phyloP scores from a whole-genome alignment of 1,140 invertebrate genomes.

The Pogonomyrmex californicus region DNA sequence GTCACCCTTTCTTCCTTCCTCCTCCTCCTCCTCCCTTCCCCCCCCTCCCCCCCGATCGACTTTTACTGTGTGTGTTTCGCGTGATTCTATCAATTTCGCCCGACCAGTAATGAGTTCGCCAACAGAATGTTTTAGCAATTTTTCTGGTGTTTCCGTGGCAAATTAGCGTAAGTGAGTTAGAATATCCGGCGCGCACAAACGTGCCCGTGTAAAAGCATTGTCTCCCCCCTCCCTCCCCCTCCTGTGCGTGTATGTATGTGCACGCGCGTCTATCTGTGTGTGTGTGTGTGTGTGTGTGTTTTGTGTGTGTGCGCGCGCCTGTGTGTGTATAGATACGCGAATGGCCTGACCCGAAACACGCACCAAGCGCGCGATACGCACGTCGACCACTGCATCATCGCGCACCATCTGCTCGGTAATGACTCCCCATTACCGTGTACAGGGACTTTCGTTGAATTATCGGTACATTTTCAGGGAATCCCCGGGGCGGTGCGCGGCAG shows the following conservation, averaged over 20 bases:
- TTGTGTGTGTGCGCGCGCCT: not conserved
- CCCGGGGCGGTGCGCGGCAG: constrained; percentile 42
- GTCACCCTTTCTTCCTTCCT: too few species aligned
- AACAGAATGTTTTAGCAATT: constrained; percentile 69
- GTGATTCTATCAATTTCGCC: constrained; percentile 68
- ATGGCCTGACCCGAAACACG: constrained; percentile 80
- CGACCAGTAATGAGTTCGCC: constrained; percentile 68
- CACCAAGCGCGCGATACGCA: constrained; percentile 81
- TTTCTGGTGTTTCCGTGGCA: constrained; percentile 72
- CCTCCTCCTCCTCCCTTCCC: too few species aligned
- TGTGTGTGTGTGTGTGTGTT: constrained; percentile 21
- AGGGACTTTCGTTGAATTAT: constrained; percentile 86
- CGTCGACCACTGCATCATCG: constrained; percentile 85
- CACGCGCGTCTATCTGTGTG: not conserved
- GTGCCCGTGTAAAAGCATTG: constrained; percentile 72
- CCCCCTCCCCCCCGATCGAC: not conserved
- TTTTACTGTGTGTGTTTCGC: constrained; percentile 44
- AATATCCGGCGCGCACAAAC: constrained; percentile 64
- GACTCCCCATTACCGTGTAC: constrained; percentile 85
- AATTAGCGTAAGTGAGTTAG: constrained; percentile 75
- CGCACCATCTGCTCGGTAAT: constrained; percentile 86
- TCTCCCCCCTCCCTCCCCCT: constrained; percentile 54
- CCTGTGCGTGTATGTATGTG: not conserved
- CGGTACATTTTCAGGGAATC: constrained; percentile 82
- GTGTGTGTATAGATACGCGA: constrained; percentile 63